These are phyloP conservation scores for Zoroaster sp. DNA, from an alignment of 53 echinoderm and acorn worm genomes.

Conservation along the genomic window DNA sequence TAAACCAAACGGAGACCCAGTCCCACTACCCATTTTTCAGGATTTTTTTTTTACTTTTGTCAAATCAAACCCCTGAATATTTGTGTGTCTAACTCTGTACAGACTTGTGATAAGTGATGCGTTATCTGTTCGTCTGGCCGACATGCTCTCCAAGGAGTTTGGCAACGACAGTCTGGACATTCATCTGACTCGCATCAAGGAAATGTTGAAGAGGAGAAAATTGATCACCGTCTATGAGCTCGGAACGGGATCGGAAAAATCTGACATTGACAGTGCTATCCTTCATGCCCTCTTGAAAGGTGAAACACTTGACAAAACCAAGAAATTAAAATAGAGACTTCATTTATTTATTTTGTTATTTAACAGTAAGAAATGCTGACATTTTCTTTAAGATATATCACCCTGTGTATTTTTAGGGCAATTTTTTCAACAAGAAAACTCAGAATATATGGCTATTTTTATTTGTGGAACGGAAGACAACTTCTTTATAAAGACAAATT, in stretches of 20 bases:
- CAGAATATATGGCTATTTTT: no score
- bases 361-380: no score
- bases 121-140: conserved; percentile 68
- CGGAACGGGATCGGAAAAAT: conserved; percentile 35
- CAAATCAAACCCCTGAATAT: no score
- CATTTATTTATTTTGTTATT: no score
- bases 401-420: neutral
- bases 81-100: no score
- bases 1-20: no score
- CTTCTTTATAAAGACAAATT: neutral
- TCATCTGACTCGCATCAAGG: conserved; percentile 84
- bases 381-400: no score
- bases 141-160: conserved; percentile 81
- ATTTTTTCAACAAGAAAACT: neutral
- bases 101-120: conserved; percentile 69
- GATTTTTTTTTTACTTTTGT: no score
- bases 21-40: no score
- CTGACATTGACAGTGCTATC: conserved; percentile 92
- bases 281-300: conserved; percentile 94
- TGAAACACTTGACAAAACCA: conserved; percentile 16
- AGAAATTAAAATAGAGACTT: no score
- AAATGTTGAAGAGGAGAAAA: conserved; percentile 74
- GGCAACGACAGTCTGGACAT: conserved; percentile 78
- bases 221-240: conserved; percentile 96
- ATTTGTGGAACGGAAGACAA: no score